Percentiles rank a stretch among this genome's conserved stretches.
Conservation (phyloP, 64 coral and sea anemone species). For the Trachythela sp. region DNA sequence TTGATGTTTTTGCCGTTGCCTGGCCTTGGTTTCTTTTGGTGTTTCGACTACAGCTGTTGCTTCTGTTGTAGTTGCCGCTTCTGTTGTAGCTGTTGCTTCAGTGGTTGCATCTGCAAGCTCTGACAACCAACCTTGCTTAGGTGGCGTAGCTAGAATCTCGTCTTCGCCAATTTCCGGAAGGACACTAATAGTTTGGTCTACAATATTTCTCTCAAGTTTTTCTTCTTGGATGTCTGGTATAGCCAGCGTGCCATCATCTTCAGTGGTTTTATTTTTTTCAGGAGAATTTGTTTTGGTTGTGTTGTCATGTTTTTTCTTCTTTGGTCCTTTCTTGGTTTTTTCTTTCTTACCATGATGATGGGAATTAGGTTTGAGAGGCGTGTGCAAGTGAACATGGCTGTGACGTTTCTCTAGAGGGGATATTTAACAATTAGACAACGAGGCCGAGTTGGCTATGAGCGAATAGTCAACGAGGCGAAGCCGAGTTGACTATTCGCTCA, state of each 20-base stretch:
- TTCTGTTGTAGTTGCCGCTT: too few relatives aligned
- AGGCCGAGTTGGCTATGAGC: too few relatives aligned
- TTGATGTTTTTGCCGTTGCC: background rate
- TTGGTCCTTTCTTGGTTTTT: background rate
- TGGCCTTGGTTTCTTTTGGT: constrained; percentile 37
- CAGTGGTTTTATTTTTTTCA: background rate
- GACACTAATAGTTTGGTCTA: background rate
- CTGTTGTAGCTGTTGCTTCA: too few relatives aligned
- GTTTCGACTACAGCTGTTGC: background rate
- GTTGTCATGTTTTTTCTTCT: background rate
- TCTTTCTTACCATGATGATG: background rate
- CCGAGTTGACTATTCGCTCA: too few relatives aligned
- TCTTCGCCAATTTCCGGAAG: background rate
- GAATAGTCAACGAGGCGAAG: too few relatives aligned
- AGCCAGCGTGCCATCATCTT: background rate
- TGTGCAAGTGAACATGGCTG: background rate
- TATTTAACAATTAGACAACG: background rate
- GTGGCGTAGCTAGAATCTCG: background rate
- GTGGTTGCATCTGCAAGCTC: background rate
- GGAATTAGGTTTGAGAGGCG: background rate
- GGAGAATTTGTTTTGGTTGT: background rate
- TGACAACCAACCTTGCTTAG: background rate
- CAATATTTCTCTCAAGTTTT: background rate
- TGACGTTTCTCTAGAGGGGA: constrained; percentile 1
- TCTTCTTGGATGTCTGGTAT: background rate